A percentile compares a stretch with the other conserved stretches of the same genome.
phyloP scores from a whole-genome alignment of 2,113 vertebrate species.

The Anas platyrhynchos region DNA sequence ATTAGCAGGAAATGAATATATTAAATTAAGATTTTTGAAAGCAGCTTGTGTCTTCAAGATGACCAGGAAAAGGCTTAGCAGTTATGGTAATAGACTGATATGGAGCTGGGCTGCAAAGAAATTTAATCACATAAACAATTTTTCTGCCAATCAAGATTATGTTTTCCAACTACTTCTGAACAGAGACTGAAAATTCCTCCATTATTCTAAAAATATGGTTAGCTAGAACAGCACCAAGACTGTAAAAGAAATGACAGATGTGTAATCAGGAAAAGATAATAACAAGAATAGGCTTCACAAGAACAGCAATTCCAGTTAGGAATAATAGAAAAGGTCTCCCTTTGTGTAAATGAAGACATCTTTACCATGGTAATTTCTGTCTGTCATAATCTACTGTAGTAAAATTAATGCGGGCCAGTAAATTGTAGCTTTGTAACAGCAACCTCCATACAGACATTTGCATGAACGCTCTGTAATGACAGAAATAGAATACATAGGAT shows the following conservation, averaged over 20 bases:
- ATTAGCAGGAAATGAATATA: conserved; percentile 1
- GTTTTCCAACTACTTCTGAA: conserved; percentile 44
- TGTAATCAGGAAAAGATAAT: conserved; percentile 17
- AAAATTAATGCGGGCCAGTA: conserved; percentile 30
- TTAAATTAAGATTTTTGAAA: conserved; percentile 5
- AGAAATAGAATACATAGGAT: neutral
- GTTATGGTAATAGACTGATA: neutral
- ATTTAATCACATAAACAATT: neutral
- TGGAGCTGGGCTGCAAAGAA: neutral
- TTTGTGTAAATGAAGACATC: conserved; percentile 43
- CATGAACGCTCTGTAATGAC: neutral
- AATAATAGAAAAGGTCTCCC: neutral
- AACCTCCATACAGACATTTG: neutral
- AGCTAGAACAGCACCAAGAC: conserved; percentile 28
- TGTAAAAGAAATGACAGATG: conserved; percentile 40
- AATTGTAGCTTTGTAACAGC: conserved; percentile 34
- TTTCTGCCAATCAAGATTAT: conserved; percentile 24
- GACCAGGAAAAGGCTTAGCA: neutral
- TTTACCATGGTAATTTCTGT: conserved; percentile 23
- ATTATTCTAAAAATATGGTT: conserved; percentile 64
- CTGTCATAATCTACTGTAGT: conserved; percentile 37
- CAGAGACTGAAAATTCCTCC: conserved; percentile 1
- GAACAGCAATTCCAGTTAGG: neutral
- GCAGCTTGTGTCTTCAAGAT: neutral
- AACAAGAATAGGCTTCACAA: conserved; percentile 19